Base-by-base conservation (phyloP, 1,140 invertebrate species). In the Lordiphosa collinella region DNA sequence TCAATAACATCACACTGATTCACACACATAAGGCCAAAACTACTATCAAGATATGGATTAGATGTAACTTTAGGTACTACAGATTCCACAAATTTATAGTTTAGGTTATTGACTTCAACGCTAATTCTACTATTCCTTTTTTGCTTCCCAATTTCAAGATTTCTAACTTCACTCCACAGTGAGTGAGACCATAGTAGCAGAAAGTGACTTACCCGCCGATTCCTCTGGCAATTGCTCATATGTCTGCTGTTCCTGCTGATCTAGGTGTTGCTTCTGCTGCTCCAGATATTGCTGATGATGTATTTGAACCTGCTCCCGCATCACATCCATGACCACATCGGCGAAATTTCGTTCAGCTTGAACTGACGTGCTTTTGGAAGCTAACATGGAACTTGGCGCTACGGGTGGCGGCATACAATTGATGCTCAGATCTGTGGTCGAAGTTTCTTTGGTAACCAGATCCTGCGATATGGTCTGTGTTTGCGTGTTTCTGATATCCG, bases 391-490 rank as follows among this genome's bases (percentile, higher is more conserved):
- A 0, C 13, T 32, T 9, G 1, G 9, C 4, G 52, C 7, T 16
- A 35, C 13, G 9, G 34, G 36, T 8, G 35, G 22, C 11, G 37
- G 22, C 18, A 22, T 31, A 3, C 46, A 29, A 11, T 41, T 44
- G n/a, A n/a, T n/a, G 1, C 2, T 7, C 32, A 84, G 37, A 37
- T 82, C 72, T 3, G 63, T 61, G 1, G 78, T 82, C 1, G 78
- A 78, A 3, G 78, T 73, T 11, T 64, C 32, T 29, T 78, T 84
- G 13, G 58, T 50, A 9, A 54, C 38, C 11, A 36, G 3, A 0
- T 8, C 5, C 43, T 40, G 36, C 9, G 41, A 2, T 0, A 5
- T 12, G 0, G 55, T 61, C 40, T 74, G 65, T 0, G 70, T 66
- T 5, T 70, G 48, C 0, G 16, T 67, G 36, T 55, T 54, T 9